phyloP scores from a whole-genome alignment of 2,113 vertebrate species.

The Stigmatopora argus region DNA sequence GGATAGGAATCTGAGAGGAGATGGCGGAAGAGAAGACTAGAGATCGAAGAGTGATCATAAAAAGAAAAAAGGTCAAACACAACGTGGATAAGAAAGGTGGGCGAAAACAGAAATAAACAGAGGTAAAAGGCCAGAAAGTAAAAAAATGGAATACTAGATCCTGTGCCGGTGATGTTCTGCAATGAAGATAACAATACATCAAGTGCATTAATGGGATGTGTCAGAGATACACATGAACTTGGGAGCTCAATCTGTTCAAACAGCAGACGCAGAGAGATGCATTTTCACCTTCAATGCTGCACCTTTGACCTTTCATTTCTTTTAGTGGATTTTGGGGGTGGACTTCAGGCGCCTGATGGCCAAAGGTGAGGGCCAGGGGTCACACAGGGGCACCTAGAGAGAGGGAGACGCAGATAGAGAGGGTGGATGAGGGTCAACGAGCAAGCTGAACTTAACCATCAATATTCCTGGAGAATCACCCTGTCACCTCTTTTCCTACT shows the following conservation, averaged over 20 bases:
- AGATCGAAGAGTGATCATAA: constrained; percentile 42
- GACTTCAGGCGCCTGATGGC: constrained; percentile 51
- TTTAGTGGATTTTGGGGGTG: constrained; percentile 54
- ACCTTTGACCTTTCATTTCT: constrained; percentile 50
- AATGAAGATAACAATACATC: constrained; percentile 45
- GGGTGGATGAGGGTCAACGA: constrained; percentile 63
- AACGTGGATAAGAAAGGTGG: constrained; percentile 4
- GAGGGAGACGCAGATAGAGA: constrained; percentile 48
- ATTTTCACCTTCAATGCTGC: constrained; percentile 60
- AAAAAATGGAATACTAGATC: constrained; percentile 45
- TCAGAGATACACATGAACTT: constrained; percentile 67
- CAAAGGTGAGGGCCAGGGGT: constrained; percentile 52
- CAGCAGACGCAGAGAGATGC: constrained; percentile 34
- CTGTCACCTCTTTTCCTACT: constrained; percentile 44
- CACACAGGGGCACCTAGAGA: constrained; percentile 37
- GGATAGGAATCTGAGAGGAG: constrained; percentile 50
- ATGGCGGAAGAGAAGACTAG: constrained; percentile 44
- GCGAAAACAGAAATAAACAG: constrained; percentile 4
- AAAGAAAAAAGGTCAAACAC: constrained; percentile 16
- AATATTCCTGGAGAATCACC: constrained; percentile 59
- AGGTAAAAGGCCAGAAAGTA: constrained; percentile 45
- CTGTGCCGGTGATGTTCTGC: constrained; percentile 43
- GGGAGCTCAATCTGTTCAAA: constrained; percentile 67
- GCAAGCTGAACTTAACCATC: constrained; percentile 69
- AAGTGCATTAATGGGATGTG: constrained; percentile 31